phyloP scores from a whole-genome alignment of 2,797 vertebrate species.

The Diglossa cyanea region DNA sequence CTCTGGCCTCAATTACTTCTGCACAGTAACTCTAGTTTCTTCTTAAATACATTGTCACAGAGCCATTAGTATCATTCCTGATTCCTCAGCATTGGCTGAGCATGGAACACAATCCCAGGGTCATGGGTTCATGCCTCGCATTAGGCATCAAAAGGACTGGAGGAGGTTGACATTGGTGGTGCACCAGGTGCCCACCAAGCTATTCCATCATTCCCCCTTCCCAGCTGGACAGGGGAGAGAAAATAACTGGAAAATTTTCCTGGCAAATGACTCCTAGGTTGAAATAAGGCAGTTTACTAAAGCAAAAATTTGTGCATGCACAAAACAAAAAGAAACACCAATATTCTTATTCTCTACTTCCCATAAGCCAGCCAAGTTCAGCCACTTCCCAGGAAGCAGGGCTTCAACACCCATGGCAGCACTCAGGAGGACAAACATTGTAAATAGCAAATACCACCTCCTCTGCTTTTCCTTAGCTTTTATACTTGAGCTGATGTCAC shows the following conservation, averaged over 20 bases:
- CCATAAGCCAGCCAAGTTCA: background rate
- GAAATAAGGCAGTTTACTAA: background rate
- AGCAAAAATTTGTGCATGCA: background rate
- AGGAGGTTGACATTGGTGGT: accelerated
- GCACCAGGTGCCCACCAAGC: background rate
- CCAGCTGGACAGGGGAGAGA: background rate
- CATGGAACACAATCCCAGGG: background rate
- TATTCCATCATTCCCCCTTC: background rate
- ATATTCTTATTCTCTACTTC: background rate
- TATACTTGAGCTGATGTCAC: background rate
- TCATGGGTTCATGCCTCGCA: background rate
- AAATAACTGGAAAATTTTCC: background rate
- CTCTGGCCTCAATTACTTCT: background rate
- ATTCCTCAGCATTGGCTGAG: background rate
- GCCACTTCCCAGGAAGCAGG: background rate
- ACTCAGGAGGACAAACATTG: background rate
- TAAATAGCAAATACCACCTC: background rate
- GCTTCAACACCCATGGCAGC: background rate
- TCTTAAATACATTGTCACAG: background rate
- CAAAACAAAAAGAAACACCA: background rate
- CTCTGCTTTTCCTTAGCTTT: background rate
- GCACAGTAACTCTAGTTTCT: background rate
- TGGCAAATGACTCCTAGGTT: background rate
- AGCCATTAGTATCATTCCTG: background rate
- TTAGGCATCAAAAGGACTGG: background rate